Evolutionary conservation across 2,888 invertebrate genomes (phyloP).

Genomic region (Xanthostigma xanthostigma): DNA sequence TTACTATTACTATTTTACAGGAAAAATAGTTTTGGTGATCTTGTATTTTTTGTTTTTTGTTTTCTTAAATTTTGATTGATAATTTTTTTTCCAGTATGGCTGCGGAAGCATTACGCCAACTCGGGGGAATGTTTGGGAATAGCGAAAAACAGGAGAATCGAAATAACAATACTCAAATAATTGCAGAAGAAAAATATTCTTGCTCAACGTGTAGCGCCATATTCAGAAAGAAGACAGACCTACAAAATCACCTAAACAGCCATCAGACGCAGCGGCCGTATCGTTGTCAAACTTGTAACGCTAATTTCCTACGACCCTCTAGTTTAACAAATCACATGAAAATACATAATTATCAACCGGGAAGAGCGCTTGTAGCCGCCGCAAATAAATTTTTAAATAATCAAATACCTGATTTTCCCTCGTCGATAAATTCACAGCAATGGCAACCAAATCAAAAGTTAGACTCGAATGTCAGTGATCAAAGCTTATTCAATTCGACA

Average conservation of each 20-base stretch:
- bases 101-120: constrained; percentile 30
- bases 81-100: constrained; percentile 23
- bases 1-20: too few relatives aligned
- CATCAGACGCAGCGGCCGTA: constrained; percentile 31
- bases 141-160: constrained; percentile 19
- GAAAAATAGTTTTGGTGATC: too few relatives aligned
- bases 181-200: constrained; percentile 17
- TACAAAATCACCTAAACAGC: constrained; percentile 32
- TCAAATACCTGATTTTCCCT: constrained; percentile 7
- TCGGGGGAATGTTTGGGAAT: constrained; percentile 26
- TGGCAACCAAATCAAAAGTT: constrained; percentile 6
- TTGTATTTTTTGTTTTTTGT: too few relatives aligned
- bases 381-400: constrained; percentile 13
- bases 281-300: constrained; percentile 29
- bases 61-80: too few relatives aligned
- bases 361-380: constrained; percentile 24
- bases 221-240: constrained; percentile 30
- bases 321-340: constrained; percentile 37
- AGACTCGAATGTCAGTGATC: constrained; percentile 2
- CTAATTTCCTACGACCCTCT: constrained; percentile 30
- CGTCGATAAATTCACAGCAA: constrained; percentile 3
- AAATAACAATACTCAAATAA: constrained; percentile 19
- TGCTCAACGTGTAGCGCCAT: constrained; percentile 24
- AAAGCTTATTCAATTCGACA: not conserved
- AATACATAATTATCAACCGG: constrained; percentile 30